Evolutionary conservation across 2,113 vertebrate genomes (phyloP), one percentile per base, ranked within the genome.

Genomic region (Mesembrinibis cayennensis): DNA sequence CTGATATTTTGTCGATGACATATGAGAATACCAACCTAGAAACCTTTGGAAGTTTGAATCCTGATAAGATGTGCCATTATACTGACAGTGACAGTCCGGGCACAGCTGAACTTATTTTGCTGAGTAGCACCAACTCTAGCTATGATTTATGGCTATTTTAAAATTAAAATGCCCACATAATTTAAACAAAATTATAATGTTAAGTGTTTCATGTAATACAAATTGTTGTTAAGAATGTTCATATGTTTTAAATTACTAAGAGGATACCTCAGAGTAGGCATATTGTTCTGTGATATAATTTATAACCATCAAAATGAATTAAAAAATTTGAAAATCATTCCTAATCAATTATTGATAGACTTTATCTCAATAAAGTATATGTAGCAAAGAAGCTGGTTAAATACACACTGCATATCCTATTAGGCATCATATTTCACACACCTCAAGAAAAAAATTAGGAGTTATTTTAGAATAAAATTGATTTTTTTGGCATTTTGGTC

Each of bases 381-480:
- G 61, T 27, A 96, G 52, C 40, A 74, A 93, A 88, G 66, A 67
- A 80, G 25, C 15, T 79, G 47, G 15, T 40, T 95, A 90, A 92
- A 95, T 81, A 85, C 15, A 72, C 50, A 36, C n/a, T 69, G 38
- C 36, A 47, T n/a, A 85, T 58, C 49, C 87, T 79, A 63, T 52
- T 38, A 72, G 45, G 61, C 29, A 92, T 92, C 16, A 3, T 36
- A 82, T 73, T 96, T 97, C 80, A 84, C 53, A 56, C 72, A 74
- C 30, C 34, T 95, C 79, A 40, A 93, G n/a, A 86, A 80, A 94
- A 92, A 61, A 83, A 71, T 4, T 21, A 73, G 27, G 29, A 82
- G 66, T 36, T 95, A 78, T 85, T 93, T 94, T 87, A 49, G 78
- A 96, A 38, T 29, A 96, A 78, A 95, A 87, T 82, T 70, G 61